Evolutionary conservation across 2,888 invertebrate genomes (phyloP).

Genomic region (Nomada flava): DNA sequence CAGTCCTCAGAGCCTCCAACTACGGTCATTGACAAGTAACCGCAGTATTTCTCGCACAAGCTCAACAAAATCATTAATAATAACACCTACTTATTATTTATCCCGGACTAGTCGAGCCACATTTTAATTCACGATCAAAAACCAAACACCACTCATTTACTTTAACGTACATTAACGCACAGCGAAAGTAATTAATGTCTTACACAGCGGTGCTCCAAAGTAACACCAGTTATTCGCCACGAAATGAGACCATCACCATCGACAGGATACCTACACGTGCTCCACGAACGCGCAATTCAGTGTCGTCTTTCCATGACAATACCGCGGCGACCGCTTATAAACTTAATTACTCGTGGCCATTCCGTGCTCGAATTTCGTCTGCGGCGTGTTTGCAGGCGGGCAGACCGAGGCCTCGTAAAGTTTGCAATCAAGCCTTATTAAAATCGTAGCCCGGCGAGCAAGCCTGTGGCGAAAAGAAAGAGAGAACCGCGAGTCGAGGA

Average conservation of each 20-base stretch:
- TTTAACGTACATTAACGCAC: too few relatives aligned
- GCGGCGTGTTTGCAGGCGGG: constrained; percentile 14
- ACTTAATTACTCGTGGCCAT: constrained; percentile 65
- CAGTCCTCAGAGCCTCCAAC: too few relatives aligned
- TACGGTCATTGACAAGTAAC: too few relatives aligned
- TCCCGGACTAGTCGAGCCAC: too few relatives aligned
- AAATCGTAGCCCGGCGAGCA: constrained; percentile 53
- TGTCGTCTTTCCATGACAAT: constrained; percentile 37
- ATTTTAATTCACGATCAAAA: too few relatives aligned
- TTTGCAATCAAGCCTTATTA: constrained; percentile 72
- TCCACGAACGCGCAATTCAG: background rate
- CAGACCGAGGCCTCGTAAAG: constrained; percentile 58
- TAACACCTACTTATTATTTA: too few relatives aligned
- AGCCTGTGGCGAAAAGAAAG: constrained; percentile 28
- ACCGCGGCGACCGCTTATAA: constrained; percentile 54
- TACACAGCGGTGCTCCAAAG: too few relatives aligned
- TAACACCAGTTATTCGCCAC: background rate
- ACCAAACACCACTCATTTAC: too few relatives aligned
- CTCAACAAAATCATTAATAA: too few relatives aligned
- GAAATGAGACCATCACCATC: background rate
- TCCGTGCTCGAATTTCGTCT: constrained; percentile 50
- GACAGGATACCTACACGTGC: background rate
- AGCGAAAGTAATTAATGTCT: too few relatives aligned
- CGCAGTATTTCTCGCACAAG: too few relatives aligned
- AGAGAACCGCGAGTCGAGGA: constrained; percentile 36